Evolutionary conservation across 2,113 vertebrate genomes (phyloP).

Genomic region (Emydura subglobosa): DNA sequence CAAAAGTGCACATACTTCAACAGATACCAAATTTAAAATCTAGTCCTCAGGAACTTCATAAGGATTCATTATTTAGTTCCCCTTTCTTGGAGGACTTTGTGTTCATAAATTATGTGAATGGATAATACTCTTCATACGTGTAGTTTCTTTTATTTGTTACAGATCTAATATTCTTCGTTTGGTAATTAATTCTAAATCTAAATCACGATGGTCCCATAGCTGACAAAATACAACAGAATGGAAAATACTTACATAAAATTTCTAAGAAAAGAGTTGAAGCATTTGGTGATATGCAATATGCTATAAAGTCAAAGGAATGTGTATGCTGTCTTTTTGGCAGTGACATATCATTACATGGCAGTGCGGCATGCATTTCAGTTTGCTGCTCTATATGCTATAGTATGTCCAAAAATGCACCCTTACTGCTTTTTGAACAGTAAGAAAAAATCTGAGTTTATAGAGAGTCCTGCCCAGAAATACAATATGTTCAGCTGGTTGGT

Average conservation of each 20-base stretch:
- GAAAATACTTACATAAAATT: background rate
- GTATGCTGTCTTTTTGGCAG: background rate
- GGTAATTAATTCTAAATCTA: background rate
- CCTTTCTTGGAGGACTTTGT: background rate
- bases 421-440: background rate
- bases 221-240: slow-evolving; percentile 7
- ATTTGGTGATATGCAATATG: background rate
- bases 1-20: background rate
- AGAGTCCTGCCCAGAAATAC: background rate
- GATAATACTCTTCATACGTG: background rate
- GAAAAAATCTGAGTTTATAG: background rate
- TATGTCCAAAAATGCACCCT: background rate
- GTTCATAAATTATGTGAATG: background rate
- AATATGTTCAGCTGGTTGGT: background rate
- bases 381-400: background rate
- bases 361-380: background rate
- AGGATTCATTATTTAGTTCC: background rate
- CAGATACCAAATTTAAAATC: background rate
- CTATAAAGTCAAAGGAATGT: background rate
- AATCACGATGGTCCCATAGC: background rate
- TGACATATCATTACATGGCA: background rate
- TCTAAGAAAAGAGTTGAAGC: background rate
- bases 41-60: background rate
- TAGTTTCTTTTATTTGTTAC: background rate
- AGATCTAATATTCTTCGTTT: background rate